Percentiles rank a stretch among this genome's conserved stretches.
These are phyloP conservation scores for Bubo blakistoni DNA, from an alignment of 2,113 vertebrate genomes.

Conservation along the genomic window DNA sequence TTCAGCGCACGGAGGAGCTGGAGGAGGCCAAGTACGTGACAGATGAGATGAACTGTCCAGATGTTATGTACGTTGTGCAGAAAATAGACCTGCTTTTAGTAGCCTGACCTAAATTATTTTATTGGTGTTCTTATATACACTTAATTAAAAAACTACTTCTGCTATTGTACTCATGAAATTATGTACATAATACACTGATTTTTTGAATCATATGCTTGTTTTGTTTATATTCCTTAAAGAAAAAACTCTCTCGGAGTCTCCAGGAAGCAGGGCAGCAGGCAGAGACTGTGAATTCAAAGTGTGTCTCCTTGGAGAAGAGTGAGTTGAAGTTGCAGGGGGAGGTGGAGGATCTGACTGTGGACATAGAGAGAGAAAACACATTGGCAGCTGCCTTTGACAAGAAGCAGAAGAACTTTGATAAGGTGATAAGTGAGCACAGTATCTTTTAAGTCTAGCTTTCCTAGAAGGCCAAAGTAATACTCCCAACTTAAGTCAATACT, in stretches of 20 bases:
- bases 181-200: not conserved
- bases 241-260: conserved; percentile 73
- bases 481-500: not conserved
- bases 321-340: conserved; percentile 74
- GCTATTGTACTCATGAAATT: not conserved
- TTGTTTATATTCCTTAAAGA: conserved; percentile 48
- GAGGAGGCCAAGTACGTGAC: conserved; percentile 84
- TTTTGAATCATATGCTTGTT: not conserved
- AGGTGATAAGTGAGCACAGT: conserved; percentile 46
- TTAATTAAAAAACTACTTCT: not conserved
- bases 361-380: conserved; percentile 74
- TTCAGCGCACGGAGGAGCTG: conserved; percentile 86
- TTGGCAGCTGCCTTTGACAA: conserved; percentile 70
- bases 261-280: conserved; percentile 65
- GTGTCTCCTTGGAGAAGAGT: conserved; percentile 75
- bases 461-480: not conserved
- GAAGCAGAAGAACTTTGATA: conserved; percentile 87
- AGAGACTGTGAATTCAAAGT: conserved; percentile 70
- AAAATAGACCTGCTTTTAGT: not conserved
- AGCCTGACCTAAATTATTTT: not conserved
- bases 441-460: not conserved
- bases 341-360: conserved; percentile 79
- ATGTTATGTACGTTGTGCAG: not conserved
- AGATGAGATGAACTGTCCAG: not conserved
- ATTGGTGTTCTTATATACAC: not conserved